phyloP scores from a whole-genome alignment of 1,140 invertebrate genomes.

The Uloborus diversus region DNA sequence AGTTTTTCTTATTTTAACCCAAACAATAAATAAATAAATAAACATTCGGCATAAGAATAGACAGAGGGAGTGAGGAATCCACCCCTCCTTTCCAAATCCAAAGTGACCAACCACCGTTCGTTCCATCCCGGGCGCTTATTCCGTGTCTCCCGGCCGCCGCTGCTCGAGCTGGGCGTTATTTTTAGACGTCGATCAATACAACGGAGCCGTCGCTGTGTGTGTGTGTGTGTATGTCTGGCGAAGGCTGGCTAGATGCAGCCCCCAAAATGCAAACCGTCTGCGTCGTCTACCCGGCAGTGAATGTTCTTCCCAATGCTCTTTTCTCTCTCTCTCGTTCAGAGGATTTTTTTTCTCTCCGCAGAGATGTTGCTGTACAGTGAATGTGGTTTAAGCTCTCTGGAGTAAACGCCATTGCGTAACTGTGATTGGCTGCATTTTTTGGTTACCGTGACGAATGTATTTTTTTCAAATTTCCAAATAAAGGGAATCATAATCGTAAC shows the following conservation, averaged over 20 bases:
- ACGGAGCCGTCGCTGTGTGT: constrained; percentile 27
- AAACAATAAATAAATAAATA: too few species aligned
- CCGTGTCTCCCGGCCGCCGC: not conserved
- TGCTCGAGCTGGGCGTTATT: constrained; percentile 50
- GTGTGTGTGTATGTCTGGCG: constrained; percentile 33
- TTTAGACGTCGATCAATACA: constrained; percentile 53
- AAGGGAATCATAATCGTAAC: too few species aligned
- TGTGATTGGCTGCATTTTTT: too few species aligned
- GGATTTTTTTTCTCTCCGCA: not conserved
- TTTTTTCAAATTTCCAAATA: too few species aligned
- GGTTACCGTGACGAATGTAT: too few species aligned
- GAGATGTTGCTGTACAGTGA: too few species aligned
- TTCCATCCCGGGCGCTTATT: constrained; percentile 10
- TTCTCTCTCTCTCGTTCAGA: not conserved
- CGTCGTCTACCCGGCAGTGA: constrained; percentile 33
- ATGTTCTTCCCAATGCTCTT: not conserved
- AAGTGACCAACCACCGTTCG: constrained; percentile 27
- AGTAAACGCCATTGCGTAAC: too few species aligned
- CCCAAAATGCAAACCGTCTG: constrained; percentile 40
- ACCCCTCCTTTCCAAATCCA: constrained; percentile 7
- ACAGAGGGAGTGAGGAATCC: too few species aligned
- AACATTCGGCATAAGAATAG: too few species aligned
- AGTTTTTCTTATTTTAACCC: too few species aligned
- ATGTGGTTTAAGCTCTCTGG: too few species aligned
- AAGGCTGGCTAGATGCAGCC: constrained; percentile 17